Evolutionary conservation across 2,113 vertebrate genomes (phyloP), one percentile per base, ranked within the genome.

Genomic region (Arenaria interpres): DNA sequence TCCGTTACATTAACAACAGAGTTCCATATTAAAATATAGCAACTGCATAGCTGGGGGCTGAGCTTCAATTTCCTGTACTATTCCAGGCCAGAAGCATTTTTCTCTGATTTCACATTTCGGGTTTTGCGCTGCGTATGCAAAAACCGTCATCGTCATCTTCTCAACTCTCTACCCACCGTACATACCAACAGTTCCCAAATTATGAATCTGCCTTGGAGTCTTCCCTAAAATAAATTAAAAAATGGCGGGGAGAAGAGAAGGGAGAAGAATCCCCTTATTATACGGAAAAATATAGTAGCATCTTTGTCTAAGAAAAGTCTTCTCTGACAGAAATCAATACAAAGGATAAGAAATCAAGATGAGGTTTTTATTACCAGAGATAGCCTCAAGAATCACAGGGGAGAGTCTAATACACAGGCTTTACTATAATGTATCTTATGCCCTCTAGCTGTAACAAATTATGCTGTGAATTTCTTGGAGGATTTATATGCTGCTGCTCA

Each of bases 291-390:
- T 35, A 43, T 14, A 59, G 33, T 32, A 35, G 25, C 5, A 48
- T 53, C 89, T 93, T 95, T 93, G 77, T 82, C 77, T 72, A 22
- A 72, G 41, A 35, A 48, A 62, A 94, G 68, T 30, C 73, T 53
- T 90, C 71, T 50, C 78, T 60, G 87, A 69, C 74, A 92, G 86
- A 91, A 97, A 87, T 92, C 92, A 51, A 89, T 78, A 85, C 4
- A 3, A 89, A 93, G 54, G 81, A 64, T 79, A 77, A 95, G 96
- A 93, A 96, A 92, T 95, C 94, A 92, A 85, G 92, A 92, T 91
- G 91, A 94, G 91, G 45, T 69, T 97, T 95, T 97, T 94, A 97
- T 96, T 82, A 91, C 43, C 57, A 68, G 83, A 86, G 72, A 94
- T 94, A 68, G 96, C 93, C 89, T 82, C 37, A 8, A 56, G 91